Conservation (phyloP, 2,888 invertebrate species). For the Apocheima hispidaria region DNA sequence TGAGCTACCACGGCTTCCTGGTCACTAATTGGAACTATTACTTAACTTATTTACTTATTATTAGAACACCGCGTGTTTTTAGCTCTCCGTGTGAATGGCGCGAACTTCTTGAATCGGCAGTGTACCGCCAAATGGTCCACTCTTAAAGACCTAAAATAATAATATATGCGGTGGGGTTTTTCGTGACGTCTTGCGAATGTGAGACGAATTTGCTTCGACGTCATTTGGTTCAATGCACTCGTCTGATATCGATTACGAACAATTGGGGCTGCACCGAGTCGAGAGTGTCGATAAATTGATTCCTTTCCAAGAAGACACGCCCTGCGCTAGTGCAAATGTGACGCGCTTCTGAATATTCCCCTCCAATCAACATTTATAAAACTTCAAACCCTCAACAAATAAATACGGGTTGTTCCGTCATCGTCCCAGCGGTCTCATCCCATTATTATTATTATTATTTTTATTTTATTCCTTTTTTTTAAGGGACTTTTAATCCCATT, state of each 20-base stretch:
- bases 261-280: slow-evolving; percentile 50
- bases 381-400: neutral
- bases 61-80: too few species aligned
- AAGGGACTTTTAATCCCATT: too few species aligned
- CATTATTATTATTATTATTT: too few species aligned
- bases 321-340: slow-evolving; percentile 1
- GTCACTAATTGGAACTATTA: too few species aligned
- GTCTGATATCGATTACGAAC: slow-evolving; percentile 57
- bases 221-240: slow-evolving; percentile 66
- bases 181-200: slow-evolving; percentile 54
- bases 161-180: slow-evolving; percentile 49
- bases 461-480: too few species aligned
- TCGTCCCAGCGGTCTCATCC: too few species aligned
- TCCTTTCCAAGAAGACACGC: slow-evolving; percentile 32
- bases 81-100: too few species aligned
- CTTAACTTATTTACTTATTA: too few species aligned
- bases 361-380: neutral
- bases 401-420: too few species aligned
- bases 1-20: too few species aligned
- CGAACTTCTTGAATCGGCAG: too few species aligned
- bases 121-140: too few species aligned
- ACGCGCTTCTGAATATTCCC: neutral
- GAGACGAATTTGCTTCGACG: slow-evolving; percentile 54
- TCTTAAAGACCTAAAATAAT: slow-evolving; percentile 38
- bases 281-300: slow-evolving; percentile 42